Evolutionary conservation across 2,888 invertebrate genomes (phyloP), one percentile per base, ranked within the genome.

Genomic region (Plagiodera versicolora): DNA sequence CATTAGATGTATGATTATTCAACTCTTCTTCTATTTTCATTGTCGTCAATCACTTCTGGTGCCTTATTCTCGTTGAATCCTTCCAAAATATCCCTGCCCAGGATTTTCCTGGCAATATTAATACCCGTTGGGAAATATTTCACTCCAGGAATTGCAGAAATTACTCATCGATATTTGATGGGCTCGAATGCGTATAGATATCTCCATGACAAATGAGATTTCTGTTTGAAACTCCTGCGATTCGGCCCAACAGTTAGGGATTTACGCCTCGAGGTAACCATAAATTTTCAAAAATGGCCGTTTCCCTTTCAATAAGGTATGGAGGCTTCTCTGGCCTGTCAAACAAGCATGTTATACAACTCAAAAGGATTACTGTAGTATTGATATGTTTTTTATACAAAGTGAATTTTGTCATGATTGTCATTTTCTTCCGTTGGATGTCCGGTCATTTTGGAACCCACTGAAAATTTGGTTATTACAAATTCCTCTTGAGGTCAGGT

Each of bases 161-260:
- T 74, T 72, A 73, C 71, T 71, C 70, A 62, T 62, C 68, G 70
- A 69, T 64, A 63, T 74, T 73, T 74, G 74, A 75, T 73, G 65
- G 74, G 69, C 67, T 68, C 70, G 66, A 67, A 66, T 71, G 71
- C 68, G 70, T 71, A 70, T 68, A 75, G 75, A 75, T 75, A 76
- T 75, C 74, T 11, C 14, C 73, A 74, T 76, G 76, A 76, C 75
- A 75, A 74, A 77, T 74, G 75, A 76, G 75, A 75, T 75, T 77
- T 76, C 75, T 74, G 75, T 76, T 75, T 75, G 77, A 78, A 78
- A 77, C 74, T 75, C 72, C 75, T 73, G 74, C 74, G 74, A 76
- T 75, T 74, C 74, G 67, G 70, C 68, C 76, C 74, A 75, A 73
- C 75, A 77, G 76, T 73, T 76, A 63, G 70, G 69, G 75, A 77